These are phyloP conservation scores for Luscinia luscinia DNA, from an alignment of 2,797 vertebrate genomes.

Conservation along the genomic window DNA sequence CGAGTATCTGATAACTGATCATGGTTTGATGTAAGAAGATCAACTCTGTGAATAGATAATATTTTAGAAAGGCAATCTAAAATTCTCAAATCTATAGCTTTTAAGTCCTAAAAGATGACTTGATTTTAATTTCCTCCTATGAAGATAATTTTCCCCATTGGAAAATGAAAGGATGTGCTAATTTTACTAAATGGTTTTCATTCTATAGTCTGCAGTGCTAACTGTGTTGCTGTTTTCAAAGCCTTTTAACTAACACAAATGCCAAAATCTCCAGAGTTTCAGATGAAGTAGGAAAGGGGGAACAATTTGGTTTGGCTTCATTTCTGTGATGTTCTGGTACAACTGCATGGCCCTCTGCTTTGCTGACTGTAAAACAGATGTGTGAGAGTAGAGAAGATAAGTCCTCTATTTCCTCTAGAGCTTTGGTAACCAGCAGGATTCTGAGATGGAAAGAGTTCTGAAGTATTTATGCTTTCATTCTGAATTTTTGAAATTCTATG, in stretches of 20 bases:
- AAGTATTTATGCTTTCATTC: neutral
- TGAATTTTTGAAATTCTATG: neutral
- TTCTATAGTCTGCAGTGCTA: neutral
- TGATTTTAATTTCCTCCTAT: neutral
- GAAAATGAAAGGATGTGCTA: neutral
- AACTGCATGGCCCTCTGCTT: neutral
- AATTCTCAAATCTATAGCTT: neutral
- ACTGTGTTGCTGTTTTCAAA: neutral
- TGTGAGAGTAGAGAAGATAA: neutral
- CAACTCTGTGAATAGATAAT: neutral
- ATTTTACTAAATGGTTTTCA: neutral
- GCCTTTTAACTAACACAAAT: neutral
- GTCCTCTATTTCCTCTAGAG: neutral
- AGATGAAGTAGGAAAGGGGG: fast-evolving
- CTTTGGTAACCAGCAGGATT: neutral
- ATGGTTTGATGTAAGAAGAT: neutral
- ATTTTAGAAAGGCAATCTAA: neutral
- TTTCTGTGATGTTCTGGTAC: neutral
- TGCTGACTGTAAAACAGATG: neutral
- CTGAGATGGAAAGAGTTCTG: neutral
- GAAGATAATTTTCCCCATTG: neutral
- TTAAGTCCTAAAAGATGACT: neutral
- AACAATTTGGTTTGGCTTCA: neutral
- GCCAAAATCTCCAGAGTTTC: neutral
- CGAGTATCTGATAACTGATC: neutral